phyloP scores from a whole-genome alignment of 2,888 invertebrate genomes.

The Tricholauxania praeusta region DNA sequence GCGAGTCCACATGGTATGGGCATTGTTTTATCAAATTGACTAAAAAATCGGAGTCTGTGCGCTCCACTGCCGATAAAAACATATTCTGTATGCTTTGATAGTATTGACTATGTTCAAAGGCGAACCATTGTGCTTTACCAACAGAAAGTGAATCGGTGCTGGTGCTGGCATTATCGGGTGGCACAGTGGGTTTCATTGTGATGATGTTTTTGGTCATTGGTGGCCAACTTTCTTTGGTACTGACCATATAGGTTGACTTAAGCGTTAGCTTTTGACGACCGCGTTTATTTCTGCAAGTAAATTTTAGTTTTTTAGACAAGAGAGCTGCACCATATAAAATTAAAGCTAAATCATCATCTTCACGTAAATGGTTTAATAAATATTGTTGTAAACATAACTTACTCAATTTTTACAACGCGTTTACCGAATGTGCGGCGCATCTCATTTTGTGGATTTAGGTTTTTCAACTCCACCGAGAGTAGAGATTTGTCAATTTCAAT shows the following conservation, averaged over 20 bases:
- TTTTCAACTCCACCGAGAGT: slow-evolving; percentile 76
- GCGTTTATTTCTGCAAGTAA: slow-evolving; percentile 70
- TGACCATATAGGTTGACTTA: slow-evolving; percentile 77
- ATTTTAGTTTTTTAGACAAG: not conserved
- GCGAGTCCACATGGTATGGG: slow-evolving; percentile 84
- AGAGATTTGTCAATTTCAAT: slow-evolving; percentile 76
- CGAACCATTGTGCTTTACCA: slow-evolving; percentile 72
- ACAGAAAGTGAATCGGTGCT: slow-evolving; percentile 54
- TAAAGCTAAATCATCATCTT: too few species aligned
- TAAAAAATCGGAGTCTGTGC: slow-evolving; percentile 82
- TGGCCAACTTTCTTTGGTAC: slow-evolving; percentile 80
- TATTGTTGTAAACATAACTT: slow-evolving; percentile 45
- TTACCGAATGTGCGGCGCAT: slow-evolving; percentile 85
- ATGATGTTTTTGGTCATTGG: slow-evolving; percentile 78
- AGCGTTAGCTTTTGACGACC: slow-evolving; percentile 72
- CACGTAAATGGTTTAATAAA: too few species aligned
- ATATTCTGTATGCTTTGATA: slow-evolving; percentile 81
- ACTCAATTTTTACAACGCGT: slow-evolving; percentile 79
- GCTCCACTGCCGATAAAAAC: slow-evolving; percentile 84
- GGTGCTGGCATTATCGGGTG: slow-evolving; percentile 52
- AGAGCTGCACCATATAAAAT: too few species aligned
- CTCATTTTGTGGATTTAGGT: slow-evolving; percentile 84
- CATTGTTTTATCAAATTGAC: slow-evolving; percentile 79
- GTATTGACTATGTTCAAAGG: slow-evolving; percentile 79
- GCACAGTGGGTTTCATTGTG: slow-evolving; percentile 75